phyloP scores from a whole-genome alignment of 2,888 invertebrate species.

The Eupithecia tripunctaria region DNA sequence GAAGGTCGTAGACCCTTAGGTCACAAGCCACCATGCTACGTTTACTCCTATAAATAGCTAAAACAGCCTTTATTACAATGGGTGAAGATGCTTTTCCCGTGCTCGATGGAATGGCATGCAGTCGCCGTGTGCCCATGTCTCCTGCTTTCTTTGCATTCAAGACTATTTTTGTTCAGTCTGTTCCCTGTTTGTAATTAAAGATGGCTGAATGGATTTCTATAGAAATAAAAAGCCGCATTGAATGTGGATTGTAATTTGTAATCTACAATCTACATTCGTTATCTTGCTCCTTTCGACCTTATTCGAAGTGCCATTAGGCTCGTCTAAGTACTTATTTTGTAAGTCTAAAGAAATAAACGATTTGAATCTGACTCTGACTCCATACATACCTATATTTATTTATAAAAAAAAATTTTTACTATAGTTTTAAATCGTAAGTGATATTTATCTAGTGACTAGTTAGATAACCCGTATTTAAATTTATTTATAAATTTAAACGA shows the following conservation, averaged over 20 bases:
- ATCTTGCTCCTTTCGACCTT: background rate
- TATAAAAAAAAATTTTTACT: too few species aligned
- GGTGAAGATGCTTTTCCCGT: conserved; percentile 43
- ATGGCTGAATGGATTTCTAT: conserved; percentile 23
- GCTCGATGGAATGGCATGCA: conserved; percentile 38
- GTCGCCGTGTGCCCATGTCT: conserved; percentile 39
- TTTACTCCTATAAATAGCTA: conserved; percentile 45
- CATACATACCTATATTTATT: too few species aligned
- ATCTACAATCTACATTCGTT: conserved; percentile 1
- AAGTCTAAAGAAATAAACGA: background rate
- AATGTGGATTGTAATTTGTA: conserved; percentile 1
- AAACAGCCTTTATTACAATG: conserved; percentile 49
- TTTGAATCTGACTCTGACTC: too few species aligned
- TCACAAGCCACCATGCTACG: conserved; percentile 66
- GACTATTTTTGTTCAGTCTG: conserved; percentile 38
- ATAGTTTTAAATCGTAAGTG: too few species aligned
- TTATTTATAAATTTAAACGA: too few species aligned
- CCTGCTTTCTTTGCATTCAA: conserved; percentile 45
- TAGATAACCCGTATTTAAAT: too few species aligned
- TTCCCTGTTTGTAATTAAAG: conserved; percentile 34
- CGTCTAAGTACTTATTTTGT: background rate
- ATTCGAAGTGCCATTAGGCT: background rate
- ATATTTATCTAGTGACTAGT: too few species aligned
- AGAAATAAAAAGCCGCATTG: conserved; percentile 3
- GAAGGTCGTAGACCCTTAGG: conserved; percentile 78